Evolutionary conservation across 2,888 invertebrate species (phyloP), one percentile per base, ranked within the genome.

Genomic region (Himalopsyche kuldschensis): DNA sequence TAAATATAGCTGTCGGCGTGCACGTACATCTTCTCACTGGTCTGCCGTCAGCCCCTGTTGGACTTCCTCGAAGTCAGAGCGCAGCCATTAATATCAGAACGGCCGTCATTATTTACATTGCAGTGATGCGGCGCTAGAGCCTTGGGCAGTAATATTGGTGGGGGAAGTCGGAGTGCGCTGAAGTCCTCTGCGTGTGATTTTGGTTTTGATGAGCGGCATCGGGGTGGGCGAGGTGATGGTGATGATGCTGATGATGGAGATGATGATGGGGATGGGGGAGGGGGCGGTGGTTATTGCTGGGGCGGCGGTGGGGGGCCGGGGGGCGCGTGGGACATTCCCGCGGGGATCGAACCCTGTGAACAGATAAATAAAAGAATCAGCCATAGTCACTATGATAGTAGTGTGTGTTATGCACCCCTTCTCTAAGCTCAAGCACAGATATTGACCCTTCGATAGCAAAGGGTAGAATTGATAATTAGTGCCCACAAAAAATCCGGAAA

Each of bases 271-370:
- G 80, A 75, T 63, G 75, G 69, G 81, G 82, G 76, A 82, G 86
- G 85, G 87, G 88, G 88, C 88, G 87, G 89, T 89, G 90, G 92
- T 91, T 92, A 91, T 90, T 91, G 91, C 84, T 90, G 91, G 88
- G 91, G 89, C 41, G 89, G 89, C 24, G 91, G 91, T 11, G 91
- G 91, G 87, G 90, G 91, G 0, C 91, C 91, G 1, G 91, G 90
- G 75, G 91, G 88, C 83, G 84, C 86, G 63, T 90, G 91, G 76
- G 91, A 91, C 90, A 92, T 89, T 87, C 91, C 91, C 90, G 92
- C 89, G 0, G 78, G 85, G 31, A 85, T 80, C 32, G 86, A 83
- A 48, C 86, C 86, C 86, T 86, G 85, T 17, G 77, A 84, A 80
- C 35, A 82, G n/a, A 83, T 79, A 80, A 82, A 1, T 0, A 20